A percentile compares a stretch with the other conserved stretches of the same genome.
Conservation (phyloP, 2,888 invertebrate genomes). For the Agrotis exclamationis region DNA sequence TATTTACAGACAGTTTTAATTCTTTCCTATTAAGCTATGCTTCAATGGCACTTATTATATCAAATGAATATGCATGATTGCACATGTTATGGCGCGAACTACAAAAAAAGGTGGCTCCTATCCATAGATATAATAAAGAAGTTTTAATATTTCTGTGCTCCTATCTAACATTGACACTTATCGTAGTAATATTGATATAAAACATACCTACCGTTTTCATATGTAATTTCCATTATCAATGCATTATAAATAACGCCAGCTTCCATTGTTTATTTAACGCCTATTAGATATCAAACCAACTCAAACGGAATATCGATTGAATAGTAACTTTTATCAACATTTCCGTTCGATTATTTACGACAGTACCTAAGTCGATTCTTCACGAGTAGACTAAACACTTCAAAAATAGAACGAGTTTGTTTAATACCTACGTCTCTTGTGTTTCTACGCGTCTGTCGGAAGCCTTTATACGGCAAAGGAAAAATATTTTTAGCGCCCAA, state of each 20-base stretch:
- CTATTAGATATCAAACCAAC: not conserved
- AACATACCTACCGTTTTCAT: not conserved
- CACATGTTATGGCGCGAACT: not conserved
- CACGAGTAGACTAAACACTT: slow-evolving; percentile 50
- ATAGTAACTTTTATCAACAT: slow-evolving; percentile 17
- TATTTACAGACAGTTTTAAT: not conserved
- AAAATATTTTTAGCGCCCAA: slow-evolving; percentile 38
- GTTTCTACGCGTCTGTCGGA: slow-evolving; percentile 22
- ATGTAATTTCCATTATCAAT: not conserved
- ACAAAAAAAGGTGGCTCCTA: not conserved
- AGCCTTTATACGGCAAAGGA: slow-evolving; percentile 40
- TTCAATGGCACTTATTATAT: no score
- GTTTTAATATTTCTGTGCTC: no score
- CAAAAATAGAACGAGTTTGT: slow-evolving; percentile 44
- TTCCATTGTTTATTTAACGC: not conserved
- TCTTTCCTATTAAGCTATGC: no score
- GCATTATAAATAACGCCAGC: not conserved
- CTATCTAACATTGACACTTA: not conserved
- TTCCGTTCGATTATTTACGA: slow-evolving; percentile 21
- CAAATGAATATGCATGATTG: not conserved
- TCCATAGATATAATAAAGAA: no score
- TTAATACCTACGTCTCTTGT: slow-evolving; percentile 23
- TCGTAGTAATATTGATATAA: not conserved
- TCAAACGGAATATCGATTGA: slow-evolving; percentile 36
- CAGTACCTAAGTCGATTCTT: slow-evolving; percentile 28